These are phyloP conservation scores for Bombus ignitus DNA, from an alignment of 1,140 invertebrate genomes.

Conservation along the genomic window DNA sequence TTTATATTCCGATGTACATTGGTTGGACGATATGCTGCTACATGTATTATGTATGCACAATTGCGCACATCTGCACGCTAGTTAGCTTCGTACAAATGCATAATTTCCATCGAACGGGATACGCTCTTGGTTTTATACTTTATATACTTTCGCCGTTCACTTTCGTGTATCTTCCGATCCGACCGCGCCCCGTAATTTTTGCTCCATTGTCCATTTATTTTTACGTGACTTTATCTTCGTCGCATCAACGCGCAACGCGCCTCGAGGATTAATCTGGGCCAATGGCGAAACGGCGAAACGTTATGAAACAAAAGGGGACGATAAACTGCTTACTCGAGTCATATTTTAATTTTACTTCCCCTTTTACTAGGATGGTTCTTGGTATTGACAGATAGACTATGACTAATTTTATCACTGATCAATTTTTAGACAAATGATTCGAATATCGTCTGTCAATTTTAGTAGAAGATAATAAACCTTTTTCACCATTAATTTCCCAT, in stretches of 20 bases:
- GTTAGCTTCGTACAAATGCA: constrained; percentile 40
- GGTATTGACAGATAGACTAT: too few species aligned
- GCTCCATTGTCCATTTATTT: neutral
- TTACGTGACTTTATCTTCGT: neutral
- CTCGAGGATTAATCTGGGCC: neutral
- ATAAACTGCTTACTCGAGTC: neutral
- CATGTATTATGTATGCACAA: constrained; percentile 51
- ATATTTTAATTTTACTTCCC: neutral
- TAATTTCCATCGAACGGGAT: constrained; percentile 31
- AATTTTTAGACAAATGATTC: too few species aligned
- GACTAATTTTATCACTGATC: too few species aligned
- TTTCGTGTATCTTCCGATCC: constrained; percentile 33
- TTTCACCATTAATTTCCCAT: neutral
- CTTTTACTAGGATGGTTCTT: neutral
- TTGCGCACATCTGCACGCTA: neutral
- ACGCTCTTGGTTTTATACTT: constrained; percentile 55
- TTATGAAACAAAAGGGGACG: neutral
- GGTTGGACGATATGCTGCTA: constrained; percentile 13
- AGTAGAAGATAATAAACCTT: neutral
- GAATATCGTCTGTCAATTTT: neutral
- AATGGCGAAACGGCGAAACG: neutral
- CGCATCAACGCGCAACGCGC: neutral
- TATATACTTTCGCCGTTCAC: constrained; percentile 63
- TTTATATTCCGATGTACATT: constrained; percentile 21
- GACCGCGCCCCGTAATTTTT: constrained; percentile 9